Evolutionary conservation across 2,888 invertebrate species (phyloP), one percentile per base, ranked within the genome.

Genomic region (Drosophila antonietae): DNA sequence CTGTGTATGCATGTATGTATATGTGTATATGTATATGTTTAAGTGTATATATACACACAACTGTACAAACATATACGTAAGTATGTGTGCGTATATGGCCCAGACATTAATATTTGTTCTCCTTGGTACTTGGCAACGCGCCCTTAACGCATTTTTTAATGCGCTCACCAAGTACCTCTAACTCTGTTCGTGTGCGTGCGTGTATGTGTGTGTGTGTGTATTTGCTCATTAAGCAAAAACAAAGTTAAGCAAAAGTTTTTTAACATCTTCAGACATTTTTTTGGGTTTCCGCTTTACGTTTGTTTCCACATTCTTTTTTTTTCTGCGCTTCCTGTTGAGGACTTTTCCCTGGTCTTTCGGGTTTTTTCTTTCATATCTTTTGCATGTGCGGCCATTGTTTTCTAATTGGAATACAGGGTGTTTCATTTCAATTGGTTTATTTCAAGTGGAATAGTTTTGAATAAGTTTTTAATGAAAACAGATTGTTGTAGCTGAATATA

Each of bases 161-260:
- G 73, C 73, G 73, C 78, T 78, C 59, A 46, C 43, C 65, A 39
- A 78, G 64, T 51, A 68, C 64, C 79, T 69, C 44, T 53, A 23
- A 8, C 41, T 64, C 60, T 60, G 57, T 49, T 47, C 49, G 47
- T 66, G 31, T 71, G 57, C 67, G 47, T 44, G 46, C 61, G 28
- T 71, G 57, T 67, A 62, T 63, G 65, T 59, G 64, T 43, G 39
- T 65, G 69, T 77, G 66, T 80, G 73, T 79, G 77, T 90, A 87
- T 89, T 90, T 90, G 90, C 90, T 89, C 90, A 89, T 89, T 89
- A 90, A 87, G 90, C 90, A 89, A 90, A 90, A 90, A 89, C 89
- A 88, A 90, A 90, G 87, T 90, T 90, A 74, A 74, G 84, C 77
- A 80, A 83, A 88, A 83, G 76, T 85, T 88, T 90, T 80, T 86